phyloP scores from a whole-genome alignment of 2,797 vertebrate genomes.

The Rhinoraja longicauda region DNA sequence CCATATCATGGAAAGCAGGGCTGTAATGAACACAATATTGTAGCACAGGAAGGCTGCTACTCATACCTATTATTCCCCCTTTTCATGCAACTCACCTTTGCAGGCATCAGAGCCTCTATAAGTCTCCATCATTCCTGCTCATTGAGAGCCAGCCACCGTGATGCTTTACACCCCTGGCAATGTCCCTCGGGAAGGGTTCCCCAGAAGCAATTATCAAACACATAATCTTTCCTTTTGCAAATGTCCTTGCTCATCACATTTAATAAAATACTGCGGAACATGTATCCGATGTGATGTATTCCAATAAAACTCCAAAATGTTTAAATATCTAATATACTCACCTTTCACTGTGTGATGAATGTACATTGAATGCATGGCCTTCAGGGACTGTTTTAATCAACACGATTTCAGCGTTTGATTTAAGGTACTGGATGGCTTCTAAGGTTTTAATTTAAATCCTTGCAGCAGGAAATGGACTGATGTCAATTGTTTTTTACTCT shows the following conservation, averaged over 20 bases:
- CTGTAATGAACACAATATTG: background rate
- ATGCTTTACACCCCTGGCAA: background rate
- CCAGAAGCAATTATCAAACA: constrained; percentile 12
- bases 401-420: background rate
- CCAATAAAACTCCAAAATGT: background rate
- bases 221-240: constrained; percentile 15
- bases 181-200: background rate
- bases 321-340: constrained; percentile 4
- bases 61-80: background rate
- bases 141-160: background rate
- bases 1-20: background rate
- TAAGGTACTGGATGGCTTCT: background rate
- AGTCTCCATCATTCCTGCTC: background rate
- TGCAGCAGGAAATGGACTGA: background rate
- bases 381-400: constrained; percentile 13
- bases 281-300: background rate
- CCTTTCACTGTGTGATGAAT: constrained; percentile 3
- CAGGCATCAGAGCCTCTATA: background rate
- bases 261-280: background rate
- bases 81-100: background rate
- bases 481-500: background rate
- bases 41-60: background rate
- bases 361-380: background rate
- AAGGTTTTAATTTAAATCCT: background rate
- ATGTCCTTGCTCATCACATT: background rate